Base-by-base conservation (phyloP, 2,113 vertebrate species). In the Bungarus multicinctus region DNA sequence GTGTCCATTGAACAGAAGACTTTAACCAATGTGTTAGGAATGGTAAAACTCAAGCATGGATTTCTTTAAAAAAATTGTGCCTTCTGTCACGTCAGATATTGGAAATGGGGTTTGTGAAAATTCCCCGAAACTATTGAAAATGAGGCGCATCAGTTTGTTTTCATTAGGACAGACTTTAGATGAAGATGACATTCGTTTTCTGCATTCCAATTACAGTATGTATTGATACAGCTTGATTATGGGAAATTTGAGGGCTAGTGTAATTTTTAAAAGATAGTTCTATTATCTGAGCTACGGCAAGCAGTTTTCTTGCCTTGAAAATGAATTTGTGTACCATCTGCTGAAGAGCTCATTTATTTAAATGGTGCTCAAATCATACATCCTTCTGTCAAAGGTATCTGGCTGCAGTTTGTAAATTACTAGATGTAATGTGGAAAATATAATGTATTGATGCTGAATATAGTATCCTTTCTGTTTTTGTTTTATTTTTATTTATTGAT, bases 61-160 rank as follows among this genome's bases (percentile, higher is more conserved):
- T 53, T 99, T 99, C 96, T 97, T 99, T 74, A 99, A 98, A 97
- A 99, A 98, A 97, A 98, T 99, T 0, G 98, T 99, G 93, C 98
- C 99, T 50, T 91, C 96, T 2, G 96, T 95, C 22, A 95, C 97
- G 95, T 98, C 97, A 23, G 98, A 98, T 53, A 94, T 93, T 60
- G 96, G 91, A 88, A 95, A 57, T 47, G 22, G 94, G 11, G 86
- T 96, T 81, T 97, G 94, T 60, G 98, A 98, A 30, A 95, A 96
- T 0, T 98, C 98, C 18, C 98, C 98, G 27, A 98, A 97, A 92
- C 98, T 99, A 1, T 97, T 99, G 91, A 98, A 98, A 95, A 97
- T 99, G 96, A 98, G 97, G 94, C 97, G 98, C 22, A 97, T 99
- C 89, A 97, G 97, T 47, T 97, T 98, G 47, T 96, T 98, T 58